Base-by-base conservation (phyloP, 2,113 vertebrate species). In the Merops nubicus region DNA sequence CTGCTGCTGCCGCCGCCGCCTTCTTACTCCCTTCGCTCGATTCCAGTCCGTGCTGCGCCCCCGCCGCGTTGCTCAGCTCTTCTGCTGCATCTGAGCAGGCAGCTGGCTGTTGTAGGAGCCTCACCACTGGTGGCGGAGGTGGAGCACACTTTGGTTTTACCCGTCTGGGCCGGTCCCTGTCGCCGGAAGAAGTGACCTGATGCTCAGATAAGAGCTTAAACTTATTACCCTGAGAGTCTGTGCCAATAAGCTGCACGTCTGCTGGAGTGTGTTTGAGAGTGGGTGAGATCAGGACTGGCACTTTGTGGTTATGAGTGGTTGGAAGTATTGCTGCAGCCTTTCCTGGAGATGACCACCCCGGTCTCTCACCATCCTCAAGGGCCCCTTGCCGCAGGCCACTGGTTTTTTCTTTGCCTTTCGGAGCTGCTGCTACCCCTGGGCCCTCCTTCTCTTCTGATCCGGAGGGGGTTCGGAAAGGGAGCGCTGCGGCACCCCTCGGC, bases 191-290 rank as follows among this genome's bases (percentile, higher is more conserved):
- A 80, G 98, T 94, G 96, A 97, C 97, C 96, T 99, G 99, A 98
- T 99, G 99, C 98, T 99, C 99, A 23, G 99, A 99, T 87, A 99
- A 98, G 97, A 99, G 99, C 97, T 99, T 99, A 97, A 99, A 99
- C 89, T 99, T 99, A 97, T 99, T 99, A 98, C 99, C 99, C 98
- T 99, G 99, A 98, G 99, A 99, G 98, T 99, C 99, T 85, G 99
- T 98, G 86, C 99, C 99, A 48, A 99, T 99, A 75, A 99, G 98
- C 97, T 99, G 99, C 94, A 99, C 99, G 1, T 99, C 99, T 10
- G 99, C 98, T 48, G 99, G 98, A 97, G 98, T 98, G 96, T 99
- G 99, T 98, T 99, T 99, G 91, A 99, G 97, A 43, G 99, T 99
- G 79, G 99, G 99, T 19, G 99, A 99, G 97, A 99, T 99, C 68